Conservation (phyloP, 2,888 invertebrate genomes). For the Lysandra bellargus region DNA sequence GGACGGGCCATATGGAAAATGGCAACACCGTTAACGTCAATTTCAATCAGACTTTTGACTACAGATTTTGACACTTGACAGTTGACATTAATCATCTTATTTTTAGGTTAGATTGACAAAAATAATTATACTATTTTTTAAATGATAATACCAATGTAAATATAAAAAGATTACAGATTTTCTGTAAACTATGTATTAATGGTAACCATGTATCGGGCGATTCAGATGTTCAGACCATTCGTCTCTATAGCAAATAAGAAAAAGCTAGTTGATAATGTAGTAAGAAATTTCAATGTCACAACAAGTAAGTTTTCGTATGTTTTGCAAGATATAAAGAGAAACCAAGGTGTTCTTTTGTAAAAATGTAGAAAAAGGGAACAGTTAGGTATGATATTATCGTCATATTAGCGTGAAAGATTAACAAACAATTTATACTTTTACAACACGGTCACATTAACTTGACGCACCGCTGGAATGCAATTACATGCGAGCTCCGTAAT, state of each 20-base stretch:
- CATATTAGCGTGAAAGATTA: neutral
- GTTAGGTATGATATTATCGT: neutral
- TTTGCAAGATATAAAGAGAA: neutral
- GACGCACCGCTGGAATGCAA: no score
- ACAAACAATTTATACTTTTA: neutral
- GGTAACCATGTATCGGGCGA: constrained; percentile 48
- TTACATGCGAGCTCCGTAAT: no score
- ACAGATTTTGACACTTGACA: neutral
- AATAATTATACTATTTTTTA: neutral
- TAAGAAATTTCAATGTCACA: constrained; percentile 54
- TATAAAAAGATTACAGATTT: neutral
- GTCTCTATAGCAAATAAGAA: constrained; percentile 27
- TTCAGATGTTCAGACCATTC: neutral
- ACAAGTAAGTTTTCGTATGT: constrained; percentile 48
- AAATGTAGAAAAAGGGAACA: neutral
- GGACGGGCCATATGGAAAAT: neutral
- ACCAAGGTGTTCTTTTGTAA: neutral
- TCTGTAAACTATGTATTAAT: constrained; percentile 31
- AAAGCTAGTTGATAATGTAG: constrained; percentile 42
- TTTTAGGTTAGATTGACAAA: constrained; percentile 12
- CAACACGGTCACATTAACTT: no score
- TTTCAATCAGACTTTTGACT: neutral
- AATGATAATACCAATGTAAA: neutral
- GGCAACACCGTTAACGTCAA: neutral
- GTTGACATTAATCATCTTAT: neutral